Evolutionary conservation across 2,888 invertebrate genomes (phyloP), one percentile per base, ranked within the genome.

Genomic region (Cryptus armator): DNA sequence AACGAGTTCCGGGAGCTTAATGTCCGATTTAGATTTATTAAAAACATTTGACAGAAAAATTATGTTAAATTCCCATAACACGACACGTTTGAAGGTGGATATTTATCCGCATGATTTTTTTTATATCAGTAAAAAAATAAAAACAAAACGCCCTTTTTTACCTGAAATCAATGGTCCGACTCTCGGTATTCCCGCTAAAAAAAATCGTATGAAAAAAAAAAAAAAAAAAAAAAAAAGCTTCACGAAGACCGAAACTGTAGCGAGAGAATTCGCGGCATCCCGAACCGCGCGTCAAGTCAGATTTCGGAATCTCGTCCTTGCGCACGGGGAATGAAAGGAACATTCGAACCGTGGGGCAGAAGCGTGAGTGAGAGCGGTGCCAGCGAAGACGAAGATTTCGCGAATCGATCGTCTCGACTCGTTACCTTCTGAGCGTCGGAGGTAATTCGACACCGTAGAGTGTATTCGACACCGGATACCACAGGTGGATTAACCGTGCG

Each of bases 381-480:
- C 67, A 29, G 48, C 56, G 56, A 10, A 75, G 48, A 84, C 62
- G 86, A 89, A 91, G 90, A 92, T 91, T 91, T 86, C 88, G 88
- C 91, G 91, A 91, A 91, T 91, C 91, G 90, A 89, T 87, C 89
- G 89, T 86, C 88, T 88, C 87, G 88, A 87, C 88, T 87, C 86
- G 87, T 91, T 91, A 91, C 90, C 90, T 90, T 81, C 66, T 71
- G 51, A 71, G 84, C 82, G 75, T 81, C 74, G 67, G 84, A 77
- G 86, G 92, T 90, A 92, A 92, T 90, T 90, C 86, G 91, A 92
- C 88, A 92, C 91, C 90, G 85, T 82, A 72, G 83, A 87, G 88
- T 89, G 89, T 87, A 90, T 91, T 91, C 89, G 91, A 91, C 90
- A 92, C 90, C 89, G 90, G 92, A 92, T 89, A 92, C 91, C 89